Evolutionary conservation across 1,140 invertebrate genomes (phyloP).

Genomic region (Drosophila prosaltans): DNA sequence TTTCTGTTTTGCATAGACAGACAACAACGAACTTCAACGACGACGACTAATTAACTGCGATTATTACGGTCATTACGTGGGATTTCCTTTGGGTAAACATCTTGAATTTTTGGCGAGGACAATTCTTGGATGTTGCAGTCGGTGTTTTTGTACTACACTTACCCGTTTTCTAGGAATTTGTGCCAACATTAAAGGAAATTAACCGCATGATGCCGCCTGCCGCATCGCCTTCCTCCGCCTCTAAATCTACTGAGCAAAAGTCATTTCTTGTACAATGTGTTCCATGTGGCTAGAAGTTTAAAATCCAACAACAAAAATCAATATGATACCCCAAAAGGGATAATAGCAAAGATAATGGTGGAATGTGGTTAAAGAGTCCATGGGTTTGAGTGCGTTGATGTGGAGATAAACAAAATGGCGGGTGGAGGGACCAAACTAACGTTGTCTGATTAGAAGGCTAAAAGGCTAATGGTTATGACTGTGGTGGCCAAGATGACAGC

Average conservation of each 20-base stretch:
- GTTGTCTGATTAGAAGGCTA: constrained; percentile 76
- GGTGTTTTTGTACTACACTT: constrained; percentile 47
- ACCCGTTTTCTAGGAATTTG: constrained; percentile 42
- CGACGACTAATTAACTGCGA: constrained; percentile 83
- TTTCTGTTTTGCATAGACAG: constrained; percentile 75
- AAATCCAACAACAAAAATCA: constrained; percentile 80
- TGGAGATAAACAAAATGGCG: neutral
- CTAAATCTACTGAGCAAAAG: constrained; percentile 50
- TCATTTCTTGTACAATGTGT: constrained; percentile 81
- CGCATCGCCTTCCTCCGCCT: constrained; percentile 14
- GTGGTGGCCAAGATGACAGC: constrained; percentile 78
- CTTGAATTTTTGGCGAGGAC: constrained; percentile 77
- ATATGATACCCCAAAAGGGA: constrained; percentile 56
- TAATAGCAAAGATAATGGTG: constrained; percentile 17
- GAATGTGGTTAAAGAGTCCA: neutral
- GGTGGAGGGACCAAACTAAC: constrained; percentile 12
- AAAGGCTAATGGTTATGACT: constrained; percentile 80
- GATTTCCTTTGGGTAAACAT: constrained; percentile 83
- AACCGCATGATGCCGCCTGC: constrained; percentile 58
- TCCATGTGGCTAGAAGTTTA: constrained; percentile 80
- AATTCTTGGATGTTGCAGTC: constrained; percentile 65
- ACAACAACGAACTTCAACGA: constrained; percentile 55
- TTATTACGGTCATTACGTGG: constrained; percentile 83
- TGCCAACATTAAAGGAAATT: constrained; percentile 80
- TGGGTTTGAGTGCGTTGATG: neutral